Evolutionary conservation across 1,140 invertebrate species (phyloP).

Genomic region (Nasonia longicornis): DNA sequence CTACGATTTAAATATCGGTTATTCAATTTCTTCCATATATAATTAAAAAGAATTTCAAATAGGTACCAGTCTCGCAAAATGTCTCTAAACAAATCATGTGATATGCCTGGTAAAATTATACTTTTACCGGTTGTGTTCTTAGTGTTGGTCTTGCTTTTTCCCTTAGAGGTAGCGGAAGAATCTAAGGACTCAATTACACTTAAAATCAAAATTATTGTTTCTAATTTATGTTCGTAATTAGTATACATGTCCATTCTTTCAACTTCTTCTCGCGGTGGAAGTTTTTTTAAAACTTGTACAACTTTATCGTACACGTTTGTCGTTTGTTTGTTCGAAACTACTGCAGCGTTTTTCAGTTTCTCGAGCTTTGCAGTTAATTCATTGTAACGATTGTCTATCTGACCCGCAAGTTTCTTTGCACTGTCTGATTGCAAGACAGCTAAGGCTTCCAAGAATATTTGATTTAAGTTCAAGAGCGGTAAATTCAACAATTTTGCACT

Average conservation of each 20-base stretch:
- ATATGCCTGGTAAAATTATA: conserved; percentile 47
- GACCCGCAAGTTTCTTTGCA: neutral
- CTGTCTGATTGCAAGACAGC: conserved; percentile 8
- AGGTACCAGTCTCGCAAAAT: conserved; percentile 51
- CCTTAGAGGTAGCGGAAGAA: neutral
- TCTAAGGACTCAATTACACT: conserved; percentile 28
- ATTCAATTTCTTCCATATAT: neutral
- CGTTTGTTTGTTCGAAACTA: neutral
- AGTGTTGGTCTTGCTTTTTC: conserved; percentile 28
- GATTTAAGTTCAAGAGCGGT: conserved; percentile 54
- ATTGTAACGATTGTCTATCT: conserved; percentile 48
- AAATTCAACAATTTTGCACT: conserved; percentile 49
- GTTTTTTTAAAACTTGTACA: conserved; percentile 33
- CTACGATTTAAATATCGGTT: conserved; percentile 39
- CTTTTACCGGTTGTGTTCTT: conserved; percentile 28
- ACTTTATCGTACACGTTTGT: neutral
- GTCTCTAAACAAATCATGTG: conserved; percentile 42
- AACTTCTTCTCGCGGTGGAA: conserved; percentile 47
- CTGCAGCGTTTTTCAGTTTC: neutral
- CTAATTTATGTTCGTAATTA: conserved; percentile 55
- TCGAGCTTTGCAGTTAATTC: conserved; percentile 1
- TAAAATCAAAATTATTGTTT: conserved; percentile 47
- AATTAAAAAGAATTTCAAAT: conserved; percentile 14
- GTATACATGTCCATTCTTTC: conserved; percentile 50
- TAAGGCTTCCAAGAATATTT: conserved; percentile 51